Percentiles rank a stretch among this genome's conserved stretches.
phyloP scores from a whole-genome alignment of 2,113 vertebrate species.

The Agelaius tricolor region DNA sequence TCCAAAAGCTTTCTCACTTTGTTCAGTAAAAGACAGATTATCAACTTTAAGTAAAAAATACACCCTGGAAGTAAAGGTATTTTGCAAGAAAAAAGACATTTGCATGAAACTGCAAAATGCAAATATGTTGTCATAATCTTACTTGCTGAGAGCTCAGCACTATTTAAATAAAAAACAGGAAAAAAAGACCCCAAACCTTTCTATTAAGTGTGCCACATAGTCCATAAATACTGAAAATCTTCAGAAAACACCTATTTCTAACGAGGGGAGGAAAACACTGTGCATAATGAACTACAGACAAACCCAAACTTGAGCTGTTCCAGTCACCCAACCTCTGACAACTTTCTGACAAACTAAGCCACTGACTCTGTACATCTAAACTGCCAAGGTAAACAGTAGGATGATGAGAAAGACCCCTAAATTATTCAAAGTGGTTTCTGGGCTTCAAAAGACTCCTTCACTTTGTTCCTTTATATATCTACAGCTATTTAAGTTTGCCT shows the following conservation, averaged over 20 bases:
- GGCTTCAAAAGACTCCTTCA: constrained; percentile 59
- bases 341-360: background rate
- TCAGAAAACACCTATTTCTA: background rate
- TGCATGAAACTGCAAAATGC: background rate
- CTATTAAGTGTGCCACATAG: background rate
- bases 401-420: constrained; percentile 50
- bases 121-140: background rate
- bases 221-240: background rate
- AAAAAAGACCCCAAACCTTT: background rate
- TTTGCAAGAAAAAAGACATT: background rate
- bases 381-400: constrained; percentile 6
- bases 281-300: background rate
- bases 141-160: background rate
- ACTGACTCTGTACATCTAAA: constrained; percentile 29
- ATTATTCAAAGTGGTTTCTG: constrained; percentile 63
- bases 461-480: constrained; percentile 65
- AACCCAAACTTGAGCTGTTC: background rate
- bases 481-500: constrained; percentile 49
- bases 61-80: background rate
- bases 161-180: background rate
- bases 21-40: background rate
- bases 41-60: constrained; percentile 1
- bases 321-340: background rate
- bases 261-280: background rate
- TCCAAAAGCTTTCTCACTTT: background rate